A percentile compares a stretch with the other conserved stretches of the same genome.
Evolutionary conservation across 2,888 invertebrate species (phyloP).

Genomic region (Cryptosula pallasiana): DNA sequence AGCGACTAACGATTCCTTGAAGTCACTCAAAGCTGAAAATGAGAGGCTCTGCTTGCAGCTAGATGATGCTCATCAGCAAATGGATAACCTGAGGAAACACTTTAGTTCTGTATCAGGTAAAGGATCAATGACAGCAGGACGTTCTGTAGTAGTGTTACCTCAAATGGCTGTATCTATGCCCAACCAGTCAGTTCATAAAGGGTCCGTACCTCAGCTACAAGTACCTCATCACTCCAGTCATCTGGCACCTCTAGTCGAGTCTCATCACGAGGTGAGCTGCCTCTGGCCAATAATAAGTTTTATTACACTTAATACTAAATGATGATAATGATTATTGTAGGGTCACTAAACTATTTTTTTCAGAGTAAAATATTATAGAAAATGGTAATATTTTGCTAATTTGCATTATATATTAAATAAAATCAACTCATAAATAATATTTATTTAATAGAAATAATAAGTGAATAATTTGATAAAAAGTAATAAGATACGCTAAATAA

Average conservation of each 20-base stretch:
- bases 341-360: too few species aligned
- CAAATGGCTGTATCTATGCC: neutral
- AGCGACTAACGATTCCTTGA: neutral
- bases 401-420: too few species aligned
- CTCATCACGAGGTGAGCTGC: too few species aligned
- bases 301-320: too few species aligned
- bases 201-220: neutral
- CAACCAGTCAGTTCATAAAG: neutral
- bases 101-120: neutral
- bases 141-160: neutral
- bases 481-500: too few species aligned
- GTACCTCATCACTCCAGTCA: neutral
- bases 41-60: neutral
- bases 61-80: neutral
- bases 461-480: too few species aligned
- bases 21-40: neutral
- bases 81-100: neutral
- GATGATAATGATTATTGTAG: too few species aligned
- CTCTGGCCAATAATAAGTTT: neutral
- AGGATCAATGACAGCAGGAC: neutral
- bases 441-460: too few species aligned
- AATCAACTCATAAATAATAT: too few species aligned
- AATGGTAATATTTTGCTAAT: too few species aligned
- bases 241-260: too few species aligned
- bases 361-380: too few species aligned